Conservation (phyloP, 2,113 vertebrate genomes). For the Aegypius monachus region DNA sequence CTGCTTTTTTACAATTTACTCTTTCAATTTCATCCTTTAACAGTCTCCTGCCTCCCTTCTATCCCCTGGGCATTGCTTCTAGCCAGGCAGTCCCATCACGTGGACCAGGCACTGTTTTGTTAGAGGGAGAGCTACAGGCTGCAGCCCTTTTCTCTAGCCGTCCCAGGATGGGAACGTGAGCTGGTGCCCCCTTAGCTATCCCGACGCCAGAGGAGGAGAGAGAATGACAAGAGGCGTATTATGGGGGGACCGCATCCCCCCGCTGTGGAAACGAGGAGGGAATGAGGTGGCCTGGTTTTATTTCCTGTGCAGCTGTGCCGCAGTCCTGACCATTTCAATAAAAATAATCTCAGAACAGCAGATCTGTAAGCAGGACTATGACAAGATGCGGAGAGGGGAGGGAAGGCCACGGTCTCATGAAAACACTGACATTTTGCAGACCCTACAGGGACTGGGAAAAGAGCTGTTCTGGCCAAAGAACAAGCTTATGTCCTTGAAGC, state of each 20-base stretch:
- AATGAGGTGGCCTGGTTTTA: slow-evolving; percentile 13
- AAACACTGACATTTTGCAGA: slow-evolving; percentile 43
- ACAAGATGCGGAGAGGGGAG: not conserved
- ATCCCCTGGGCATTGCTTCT: not conserved
- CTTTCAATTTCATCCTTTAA: not conserved
- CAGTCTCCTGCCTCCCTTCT: not conserved
- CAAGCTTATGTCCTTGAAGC: not conserved
- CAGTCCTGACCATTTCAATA: not conserved
- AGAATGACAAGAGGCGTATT: not conserved
- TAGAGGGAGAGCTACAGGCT: not conserved
- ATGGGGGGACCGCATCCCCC: not conserved
- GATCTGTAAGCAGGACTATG: slow-evolving; percentile 11
- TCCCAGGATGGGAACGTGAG: not conserved
- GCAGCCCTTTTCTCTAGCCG: not conserved
- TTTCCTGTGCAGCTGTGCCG: slow-evolving; percentile 43
- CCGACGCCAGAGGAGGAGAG: not conserved
- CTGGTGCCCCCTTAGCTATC: not conserved
- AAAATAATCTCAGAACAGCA: slow-evolving; percentile 37
- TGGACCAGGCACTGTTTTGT: not conserved
- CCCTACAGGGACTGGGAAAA: not conserved
- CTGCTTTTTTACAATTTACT: not conserved
- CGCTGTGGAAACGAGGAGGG: not conserved
- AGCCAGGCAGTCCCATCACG: not conserved
- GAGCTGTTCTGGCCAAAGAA: not conserved
- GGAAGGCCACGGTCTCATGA: not conserved